Conservation (phyloP, 2,888 invertebrate species). For the Himalopsyche anomala region DNA sequence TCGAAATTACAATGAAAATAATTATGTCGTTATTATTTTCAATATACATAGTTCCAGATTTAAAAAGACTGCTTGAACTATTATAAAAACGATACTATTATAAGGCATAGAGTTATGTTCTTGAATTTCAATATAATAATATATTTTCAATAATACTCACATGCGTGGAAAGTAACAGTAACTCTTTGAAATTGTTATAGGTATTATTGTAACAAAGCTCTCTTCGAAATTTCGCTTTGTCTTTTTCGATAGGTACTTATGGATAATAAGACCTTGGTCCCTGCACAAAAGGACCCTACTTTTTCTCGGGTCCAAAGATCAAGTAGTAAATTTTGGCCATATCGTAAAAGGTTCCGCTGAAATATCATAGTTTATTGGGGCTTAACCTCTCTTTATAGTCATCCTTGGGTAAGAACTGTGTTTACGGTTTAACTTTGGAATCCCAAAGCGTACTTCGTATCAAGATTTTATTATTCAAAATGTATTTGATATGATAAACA, state of each 20-base stretch:
- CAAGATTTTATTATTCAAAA: conserved; percentile 42
- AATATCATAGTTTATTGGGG: conserved; percentile 58
- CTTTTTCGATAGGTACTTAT: conserved; percentile 43
- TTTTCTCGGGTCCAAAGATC: conserved; percentile 52
- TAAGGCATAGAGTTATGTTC: too few species aligned
- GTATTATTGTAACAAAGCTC: conserved; percentile 22
- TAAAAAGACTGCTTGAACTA: too few species aligned
- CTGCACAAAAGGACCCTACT: conserved; percentile 45
- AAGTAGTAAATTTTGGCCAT: conserved; percentile 58
- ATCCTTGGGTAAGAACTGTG: conserved; percentile 59
- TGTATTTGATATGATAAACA: conserved; percentile 43
- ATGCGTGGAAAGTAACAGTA: neutral
- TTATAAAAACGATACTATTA: too few species aligned
- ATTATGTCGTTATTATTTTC: too few species aligned
- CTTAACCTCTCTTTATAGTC: conserved; percentile 62
- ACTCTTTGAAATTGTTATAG: neutral
- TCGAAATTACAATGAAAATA: too few species aligned
- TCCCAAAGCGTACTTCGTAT: conserved; percentile 42
- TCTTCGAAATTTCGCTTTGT: conserved; percentile 40
- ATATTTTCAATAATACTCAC: too few species aligned
- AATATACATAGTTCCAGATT: too few species aligned
- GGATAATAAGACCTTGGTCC: conserved; percentile 42
- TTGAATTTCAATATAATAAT: too few species aligned
- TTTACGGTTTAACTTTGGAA: conserved; percentile 43
- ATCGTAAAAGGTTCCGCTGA: conserved; percentile 58